A percentile compares a stretch with the other conserved stretches of the same genome.
These are phyloP conservation scores for Gopherus evgoodei DNA, from an alignment of 2,113 vertebrate species.

Conservation along the genomic window DNA sequence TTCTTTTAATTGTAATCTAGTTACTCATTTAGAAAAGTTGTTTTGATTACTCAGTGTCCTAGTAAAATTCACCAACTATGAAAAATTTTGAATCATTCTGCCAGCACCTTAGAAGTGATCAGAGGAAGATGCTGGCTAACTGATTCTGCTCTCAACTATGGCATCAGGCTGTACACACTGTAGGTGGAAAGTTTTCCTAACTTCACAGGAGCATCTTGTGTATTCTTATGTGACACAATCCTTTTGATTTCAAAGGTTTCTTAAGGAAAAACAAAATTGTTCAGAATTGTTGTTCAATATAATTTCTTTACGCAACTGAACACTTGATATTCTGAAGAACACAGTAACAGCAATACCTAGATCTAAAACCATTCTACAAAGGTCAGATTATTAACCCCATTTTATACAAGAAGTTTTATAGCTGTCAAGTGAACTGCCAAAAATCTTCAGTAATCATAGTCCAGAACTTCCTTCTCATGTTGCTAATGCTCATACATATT, in stretches of 20 bases:
- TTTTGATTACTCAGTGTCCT: background rate
- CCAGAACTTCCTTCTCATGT: background rate
- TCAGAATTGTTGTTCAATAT: background rate
- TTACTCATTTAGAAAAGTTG: constrained; percentile 45
- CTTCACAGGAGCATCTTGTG: background rate
- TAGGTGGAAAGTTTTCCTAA: background rate
- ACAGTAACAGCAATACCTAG: background rate
- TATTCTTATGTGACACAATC: background rate
- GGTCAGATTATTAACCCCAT: background rate
- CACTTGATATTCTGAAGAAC: constrained; percentile 22
- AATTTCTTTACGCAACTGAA: background rate
- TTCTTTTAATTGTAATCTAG: constrained; percentile 54
- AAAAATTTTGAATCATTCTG: background rate
- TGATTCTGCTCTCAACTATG: constrained; percentile 12
- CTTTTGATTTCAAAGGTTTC: background rate
- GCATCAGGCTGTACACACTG: background rate
- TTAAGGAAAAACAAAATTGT: background rate
- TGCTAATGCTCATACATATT: background rate
- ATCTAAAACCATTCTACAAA: background rate
- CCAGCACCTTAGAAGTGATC: background rate
- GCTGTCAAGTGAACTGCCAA: background rate
- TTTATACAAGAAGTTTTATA: background rate
- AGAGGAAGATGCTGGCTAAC: background rate
- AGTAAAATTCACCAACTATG: background rate
- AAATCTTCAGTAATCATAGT: background rate